Percentiles rank a stretch among this genome's conserved stretches.
Conservation (phyloP, 2,888 invertebrate species). For the Cosmopolites sordidus region DNA sequence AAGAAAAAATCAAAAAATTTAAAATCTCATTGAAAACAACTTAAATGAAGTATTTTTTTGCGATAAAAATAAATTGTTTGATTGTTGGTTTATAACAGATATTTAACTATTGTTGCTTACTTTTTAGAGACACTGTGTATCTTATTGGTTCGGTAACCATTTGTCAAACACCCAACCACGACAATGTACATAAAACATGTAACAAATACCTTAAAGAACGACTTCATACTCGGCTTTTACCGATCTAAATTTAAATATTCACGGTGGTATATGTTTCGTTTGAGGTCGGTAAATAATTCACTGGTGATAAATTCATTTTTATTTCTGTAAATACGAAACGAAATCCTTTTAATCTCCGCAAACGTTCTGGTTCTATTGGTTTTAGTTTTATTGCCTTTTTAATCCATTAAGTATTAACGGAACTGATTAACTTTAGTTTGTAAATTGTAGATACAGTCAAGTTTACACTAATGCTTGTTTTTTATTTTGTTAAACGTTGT, state of each 20-base stretch:
- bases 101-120: too few species aligned
- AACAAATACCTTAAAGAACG: too few species aligned
- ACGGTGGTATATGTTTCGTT: neutral
- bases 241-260: neutral
- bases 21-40: too few species aligned
- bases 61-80: too few species aligned
- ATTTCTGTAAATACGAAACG: neutral
- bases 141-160: too few species aligned
- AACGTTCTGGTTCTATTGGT: neutral
- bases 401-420: conserved; percentile 24
- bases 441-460: conserved; percentile 33
- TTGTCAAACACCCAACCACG: too few species aligned
- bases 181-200: too few species aligned
- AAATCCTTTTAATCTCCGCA: conserved; percentile 1
- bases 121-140: too few species aligned
- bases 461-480: conserved; percentile 38
- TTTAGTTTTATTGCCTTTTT: neutral
- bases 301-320: conserved; percentile 1
- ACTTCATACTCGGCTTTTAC: too few species aligned
- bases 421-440: conserved; percentile 34
- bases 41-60: too few species aligned
- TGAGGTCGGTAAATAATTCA: neutral
- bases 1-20: too few species aligned
- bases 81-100: too few species aligned
- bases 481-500: conserved; percentile 37